phyloP scores from a whole-genome alignment of 2,113 vertebrate species.

The Cygnus atratus region DNA sequence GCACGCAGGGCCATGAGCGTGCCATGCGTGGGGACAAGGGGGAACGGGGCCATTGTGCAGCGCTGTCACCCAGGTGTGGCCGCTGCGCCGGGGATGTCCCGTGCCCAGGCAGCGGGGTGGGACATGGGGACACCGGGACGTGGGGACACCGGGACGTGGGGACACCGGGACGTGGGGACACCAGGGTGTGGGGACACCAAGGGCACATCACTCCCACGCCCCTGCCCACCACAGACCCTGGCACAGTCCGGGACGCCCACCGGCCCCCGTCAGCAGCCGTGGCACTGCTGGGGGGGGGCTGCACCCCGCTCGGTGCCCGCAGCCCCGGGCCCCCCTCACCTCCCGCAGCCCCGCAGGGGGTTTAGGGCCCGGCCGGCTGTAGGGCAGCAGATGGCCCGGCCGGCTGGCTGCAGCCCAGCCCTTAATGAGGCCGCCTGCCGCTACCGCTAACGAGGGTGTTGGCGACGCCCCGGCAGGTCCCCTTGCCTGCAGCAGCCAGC shows the following conservation, averaged over 20 bases:
- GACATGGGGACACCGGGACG: neutral
- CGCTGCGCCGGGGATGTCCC: fast-evolving
- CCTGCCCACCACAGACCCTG: neutral
- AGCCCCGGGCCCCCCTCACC: neutral
- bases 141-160: neutral
- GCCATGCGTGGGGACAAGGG: neutral
- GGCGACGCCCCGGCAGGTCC: neutral
- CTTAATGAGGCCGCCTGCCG: neutral
- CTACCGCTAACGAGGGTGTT: neutral
- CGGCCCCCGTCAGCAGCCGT: fast-evolving
- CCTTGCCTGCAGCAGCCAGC: neutral
- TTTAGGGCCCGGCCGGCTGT: neutral
- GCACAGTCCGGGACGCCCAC: fast-evolving
- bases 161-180: neutral
- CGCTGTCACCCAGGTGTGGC: neutral
- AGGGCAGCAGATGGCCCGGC: neutral
- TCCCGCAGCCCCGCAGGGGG: fast-evolving
- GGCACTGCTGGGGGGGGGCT: neutral
- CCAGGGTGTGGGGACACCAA: fast-evolving
- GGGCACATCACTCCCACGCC: fast-evolving
- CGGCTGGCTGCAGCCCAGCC: neutral
- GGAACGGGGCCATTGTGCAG: fast-evolving
- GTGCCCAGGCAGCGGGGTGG: neutral
- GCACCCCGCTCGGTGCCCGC: neutral
- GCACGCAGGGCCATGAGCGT: neutral